These are phyloP conservation scores for Vesta saturnalis DNA, from an alignment of 2,888 invertebrate genomes.

Conservation along the genomic window DNA sequence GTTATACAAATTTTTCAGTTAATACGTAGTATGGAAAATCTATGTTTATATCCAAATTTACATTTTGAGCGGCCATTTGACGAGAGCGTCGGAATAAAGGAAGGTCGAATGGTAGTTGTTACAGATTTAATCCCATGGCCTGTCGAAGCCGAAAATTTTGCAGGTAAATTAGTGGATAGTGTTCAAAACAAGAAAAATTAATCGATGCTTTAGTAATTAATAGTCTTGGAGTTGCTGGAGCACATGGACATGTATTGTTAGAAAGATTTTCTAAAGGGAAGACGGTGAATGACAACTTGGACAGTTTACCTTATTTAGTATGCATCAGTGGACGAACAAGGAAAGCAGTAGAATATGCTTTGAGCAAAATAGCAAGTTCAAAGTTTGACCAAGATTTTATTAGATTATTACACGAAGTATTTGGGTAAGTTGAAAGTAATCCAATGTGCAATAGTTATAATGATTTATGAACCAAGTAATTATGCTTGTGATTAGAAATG, in stretches of 20 bases:
- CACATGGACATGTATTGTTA: slow-evolving; percentile 79
- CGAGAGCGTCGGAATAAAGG: slow-evolving; percentile 65
- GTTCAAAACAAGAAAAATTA: too few species aligned
- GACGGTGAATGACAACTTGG: slow-evolving; percentile 67
- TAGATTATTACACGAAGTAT: background rate
- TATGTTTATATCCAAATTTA: slow-evolving; percentile 85
- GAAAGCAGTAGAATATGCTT: slow-evolving; percentile 71
- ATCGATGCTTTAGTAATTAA: slow-evolving; percentile 85
- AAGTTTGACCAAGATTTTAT: background rate
- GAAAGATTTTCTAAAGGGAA: slow-evolving; percentile 70
- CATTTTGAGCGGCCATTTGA: slow-evolving; percentile 71
- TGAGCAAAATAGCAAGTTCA: background rate
- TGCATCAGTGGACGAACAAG: slow-evolving; percentile 83
- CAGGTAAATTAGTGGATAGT: too few species aligned
- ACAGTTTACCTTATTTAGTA: slow-evolving; percentile 75
- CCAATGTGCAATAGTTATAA: too few species aligned
- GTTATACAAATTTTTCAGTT: too few species aligned
- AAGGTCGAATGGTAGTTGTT: slow-evolving; percentile 76
- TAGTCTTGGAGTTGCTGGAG: slow-evolving; percentile 94
- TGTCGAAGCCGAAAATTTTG: too few species aligned
- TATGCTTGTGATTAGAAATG: too few species aligned
- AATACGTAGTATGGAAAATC: slow-evolving; percentile 86
- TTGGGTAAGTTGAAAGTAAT: too few species aligned
- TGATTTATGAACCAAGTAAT: too few species aligned
- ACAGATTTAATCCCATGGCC: slow-evolving; percentile 74